Evolutionary conservation across 1,140 invertebrate species (phyloP).

Genomic region (Drosophila elegans): DNA sequence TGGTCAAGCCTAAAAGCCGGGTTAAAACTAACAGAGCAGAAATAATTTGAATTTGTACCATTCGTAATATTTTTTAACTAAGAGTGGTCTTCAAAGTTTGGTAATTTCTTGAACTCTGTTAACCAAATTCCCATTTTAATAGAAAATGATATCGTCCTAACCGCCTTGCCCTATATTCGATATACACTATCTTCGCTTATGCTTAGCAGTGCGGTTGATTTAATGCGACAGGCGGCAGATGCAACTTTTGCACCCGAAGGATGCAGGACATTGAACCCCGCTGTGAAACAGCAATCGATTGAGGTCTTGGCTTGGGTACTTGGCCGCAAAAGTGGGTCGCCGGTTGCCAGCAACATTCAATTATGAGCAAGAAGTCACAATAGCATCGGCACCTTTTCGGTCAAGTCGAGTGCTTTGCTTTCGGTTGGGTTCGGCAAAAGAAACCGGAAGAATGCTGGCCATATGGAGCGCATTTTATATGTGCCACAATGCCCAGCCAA

Average conservation of each 20-base stretch:
- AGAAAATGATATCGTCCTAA: no score
- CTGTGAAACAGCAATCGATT: conserved; percentile 35
- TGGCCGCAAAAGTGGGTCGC: conserved; percentile 25
- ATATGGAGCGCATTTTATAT: conserved; percentile 23
- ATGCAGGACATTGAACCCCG: conserved; percentile 36
- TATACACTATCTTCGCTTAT: neutral
- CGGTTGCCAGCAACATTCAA: conserved; percentile 24
- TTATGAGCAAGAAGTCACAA: conserved; percentile 5
- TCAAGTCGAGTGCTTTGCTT: neutral
- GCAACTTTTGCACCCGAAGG: conserved; percentile 15
- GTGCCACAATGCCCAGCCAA: conserved; percentile 5
- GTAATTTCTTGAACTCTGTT: no score
- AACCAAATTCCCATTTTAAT: no score
- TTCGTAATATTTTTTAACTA: no score
- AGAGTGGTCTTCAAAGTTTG: no score
- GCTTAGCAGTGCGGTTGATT: neutral
- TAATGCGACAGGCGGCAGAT: neutral
- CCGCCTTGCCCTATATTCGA: neutral
- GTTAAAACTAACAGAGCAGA: neutral
- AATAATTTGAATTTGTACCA: no score
- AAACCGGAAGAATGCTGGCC: conserved; percentile 33
- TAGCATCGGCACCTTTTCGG: conserved; percentile 16
- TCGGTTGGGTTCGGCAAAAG: neutral
- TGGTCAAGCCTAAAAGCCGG: neutral
- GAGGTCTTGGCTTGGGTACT: conserved; percentile 10